Base-by-base conservation (phyloP, 2,113 vertebrate genomes). In the Hydrochoerus hydrochaeris region DNA sequence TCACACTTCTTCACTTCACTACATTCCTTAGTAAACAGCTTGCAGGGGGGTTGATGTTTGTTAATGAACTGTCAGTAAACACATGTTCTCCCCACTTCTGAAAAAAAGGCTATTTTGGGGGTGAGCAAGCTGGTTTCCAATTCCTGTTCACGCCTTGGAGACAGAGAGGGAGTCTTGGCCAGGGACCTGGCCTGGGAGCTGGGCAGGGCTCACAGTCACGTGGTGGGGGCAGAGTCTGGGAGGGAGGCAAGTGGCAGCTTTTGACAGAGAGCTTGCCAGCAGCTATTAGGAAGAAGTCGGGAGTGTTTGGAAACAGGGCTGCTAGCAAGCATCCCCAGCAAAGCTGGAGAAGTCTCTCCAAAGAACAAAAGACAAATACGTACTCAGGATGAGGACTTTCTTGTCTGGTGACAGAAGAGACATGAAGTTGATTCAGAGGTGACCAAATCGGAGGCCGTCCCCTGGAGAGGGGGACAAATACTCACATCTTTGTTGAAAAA, bases 11-110 rank as follows among this genome's bases (percentile, higher is more conserved):
- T 96, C 95, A 52, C 96, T 98, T 98, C 91, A 90, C 88, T 57
- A 87, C 41, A 2, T 91, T 97, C 96, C 96, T 97, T 95, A n/a
- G 89, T 98, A 97, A 98, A 98, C 98, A 98, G 98, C 97, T 97
- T 98, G 98, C 94, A 94, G 97, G 96, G 97, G 96, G 94, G 97
- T 86, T 98, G 97, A 98, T 98, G 98, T 98, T 98, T 98, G 97
- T 98, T 98, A 98, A 98, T 98, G 98, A 97, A 97, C 97, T 98
- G 98, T 98, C 98, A 98, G 97, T 98, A 98, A 98, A 98, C 98
- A 98, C 97, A 97, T 3, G 94, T 96, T 96, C 96, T 97, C 88
- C 92, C 85, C 0, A 97, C 96, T 96, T 96, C 63, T 93, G 95
- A 3, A 86, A 85, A 52, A 96, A 95, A 88, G 90, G 93, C 94